These are phyloP conservation scores for Scolopax mira DNA, from an alignment of 2,113 vertebrate genomes.

Conservation along the genomic window DNA sequence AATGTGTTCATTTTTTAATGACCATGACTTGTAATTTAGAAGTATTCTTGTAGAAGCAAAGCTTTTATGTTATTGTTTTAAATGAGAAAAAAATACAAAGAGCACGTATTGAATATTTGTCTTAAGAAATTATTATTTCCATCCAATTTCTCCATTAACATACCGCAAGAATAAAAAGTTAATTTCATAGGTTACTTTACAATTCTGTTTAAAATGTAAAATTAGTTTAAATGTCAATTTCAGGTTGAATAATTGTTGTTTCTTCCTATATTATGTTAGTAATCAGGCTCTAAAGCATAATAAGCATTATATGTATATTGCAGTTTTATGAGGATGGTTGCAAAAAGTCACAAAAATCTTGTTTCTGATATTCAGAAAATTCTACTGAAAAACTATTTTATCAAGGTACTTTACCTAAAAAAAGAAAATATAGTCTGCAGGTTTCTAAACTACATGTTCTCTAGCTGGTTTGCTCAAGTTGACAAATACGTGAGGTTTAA, in stretches of 20 bases:
- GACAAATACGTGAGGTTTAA: background rate
- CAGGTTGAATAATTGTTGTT: background rate
- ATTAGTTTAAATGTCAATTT: background rate
- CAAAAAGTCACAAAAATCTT: background rate
- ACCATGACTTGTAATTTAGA: background rate
- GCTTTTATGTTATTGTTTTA: background rate
- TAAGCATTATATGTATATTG: background rate
- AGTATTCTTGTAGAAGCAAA: background rate
- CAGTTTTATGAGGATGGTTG: background rate
- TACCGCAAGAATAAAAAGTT: background rate
- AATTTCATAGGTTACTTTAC: background rate
- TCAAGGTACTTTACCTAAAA: background rate
- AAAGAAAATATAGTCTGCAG: background rate
- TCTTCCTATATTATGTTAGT: background rate
- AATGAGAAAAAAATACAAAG: background rate
- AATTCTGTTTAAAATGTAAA: background rate
- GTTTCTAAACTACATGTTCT: background rate
- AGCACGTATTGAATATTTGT: background rate
- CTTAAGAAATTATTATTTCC: background rate
- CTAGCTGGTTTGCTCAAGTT: background rate
- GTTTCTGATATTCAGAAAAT: background rate
- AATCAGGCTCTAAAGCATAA: background rate
- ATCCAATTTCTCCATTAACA: background rate
- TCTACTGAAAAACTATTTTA: background rate
- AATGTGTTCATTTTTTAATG: background rate